Evolutionary conservation across 2,888 invertebrate genomes (phyloP), one percentile per base, ranked within the genome.

Genomic region (Macrostomum cliftonense): DNA sequence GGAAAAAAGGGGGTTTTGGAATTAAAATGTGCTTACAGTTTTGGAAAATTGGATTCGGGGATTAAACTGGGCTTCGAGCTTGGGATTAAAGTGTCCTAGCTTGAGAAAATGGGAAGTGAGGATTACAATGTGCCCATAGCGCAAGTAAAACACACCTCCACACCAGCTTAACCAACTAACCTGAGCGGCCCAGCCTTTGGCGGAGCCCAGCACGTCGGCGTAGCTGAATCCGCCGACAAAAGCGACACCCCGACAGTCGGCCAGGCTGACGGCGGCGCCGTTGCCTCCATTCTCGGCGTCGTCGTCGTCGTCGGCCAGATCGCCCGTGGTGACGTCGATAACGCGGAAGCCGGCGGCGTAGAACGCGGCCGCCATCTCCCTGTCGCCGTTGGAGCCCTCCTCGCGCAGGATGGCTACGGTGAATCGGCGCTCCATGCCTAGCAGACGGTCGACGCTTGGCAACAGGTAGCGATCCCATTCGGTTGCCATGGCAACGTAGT

Each of bases 171-270:
- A n/a, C n/a, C n/a, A n/a, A n/a, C n/a, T 28, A 4, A 28, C 28
- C 28, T 28, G 28, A 28, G 28, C 19, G 42, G 13, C 12, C 37
- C 21, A 46, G 67, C 71, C 74, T 74, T 89, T 93, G 0, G 88
- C 93, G 0, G 93, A 91, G 5, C 95, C 95, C 46, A 93, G 74
- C 0, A 93, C 95, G 81, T 88, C 88, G 42, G 89, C 93, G 70
- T 91, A 95, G 70, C 91, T 93, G 70, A 97, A 97, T n/a, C 97
- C 97, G 42, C 89, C 95, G 0, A 93, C 93, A 68, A 95, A 95
- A 44, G 88, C 79, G 13, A 95, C 64, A 1, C 95, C 93, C 56
- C 80, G 77, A 73, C 91, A 93, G 19, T 76, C 73, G 53, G 85
- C 81, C 37, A 91, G 71, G 1, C 77, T 78, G 1, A 83, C 76